Percentiles rank a stretch among this genome's conserved stretches.
These are phyloP conservation scores for Petrolisthes manimaculis DNA, from an alignment of 2,888 invertebrate genomes.

Conservation along the genomic window DNA sequence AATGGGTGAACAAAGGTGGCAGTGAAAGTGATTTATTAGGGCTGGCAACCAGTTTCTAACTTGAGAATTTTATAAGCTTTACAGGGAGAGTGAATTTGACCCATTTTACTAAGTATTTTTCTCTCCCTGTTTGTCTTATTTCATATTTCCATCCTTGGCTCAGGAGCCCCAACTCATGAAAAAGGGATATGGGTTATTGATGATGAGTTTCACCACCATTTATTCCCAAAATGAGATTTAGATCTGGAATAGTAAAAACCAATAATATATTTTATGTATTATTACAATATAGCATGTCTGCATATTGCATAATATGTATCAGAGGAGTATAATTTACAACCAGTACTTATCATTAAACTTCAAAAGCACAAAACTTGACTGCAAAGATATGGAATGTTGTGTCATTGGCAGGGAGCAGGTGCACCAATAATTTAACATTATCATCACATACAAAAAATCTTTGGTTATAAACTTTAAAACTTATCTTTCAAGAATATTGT, in stretches of 20 bases:
- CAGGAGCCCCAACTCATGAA: too few species aligned
- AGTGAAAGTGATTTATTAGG: too few species aligned
- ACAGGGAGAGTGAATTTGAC: too few species aligned
- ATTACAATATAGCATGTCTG: constrained; percentile 25
- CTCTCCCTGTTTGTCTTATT: too few species aligned
- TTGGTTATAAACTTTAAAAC: constrained; percentile 42
- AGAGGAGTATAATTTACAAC: constrained; percentile 34
- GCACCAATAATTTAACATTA: constrained; percentile 30
- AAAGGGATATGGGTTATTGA: too few species aligned
- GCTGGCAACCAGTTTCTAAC: too few species aligned
- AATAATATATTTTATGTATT: constrained; percentile 20
- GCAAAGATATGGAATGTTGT: constrained; percentile 46
- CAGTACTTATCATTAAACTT: constrained; percentile 14
- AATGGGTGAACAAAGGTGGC: too few species aligned
- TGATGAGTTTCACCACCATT: background rate
- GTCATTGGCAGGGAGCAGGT: constrained; percentile 11
- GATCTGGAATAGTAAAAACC: constrained; percentile 15
- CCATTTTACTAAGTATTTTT: too few species aligned
- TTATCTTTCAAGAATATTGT: background rate
- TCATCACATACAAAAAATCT: constrained; percentile 41
- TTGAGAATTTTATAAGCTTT: too few species aligned
- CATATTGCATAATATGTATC: constrained; percentile 14
- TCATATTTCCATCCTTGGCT: too few species aligned
- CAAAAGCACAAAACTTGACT: constrained; percentile 23
- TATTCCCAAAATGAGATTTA: background rate